Base-by-base conservation (phyloP, 1,140 invertebrate genomes). In the Aphelenchoides besseyi region DNA sequence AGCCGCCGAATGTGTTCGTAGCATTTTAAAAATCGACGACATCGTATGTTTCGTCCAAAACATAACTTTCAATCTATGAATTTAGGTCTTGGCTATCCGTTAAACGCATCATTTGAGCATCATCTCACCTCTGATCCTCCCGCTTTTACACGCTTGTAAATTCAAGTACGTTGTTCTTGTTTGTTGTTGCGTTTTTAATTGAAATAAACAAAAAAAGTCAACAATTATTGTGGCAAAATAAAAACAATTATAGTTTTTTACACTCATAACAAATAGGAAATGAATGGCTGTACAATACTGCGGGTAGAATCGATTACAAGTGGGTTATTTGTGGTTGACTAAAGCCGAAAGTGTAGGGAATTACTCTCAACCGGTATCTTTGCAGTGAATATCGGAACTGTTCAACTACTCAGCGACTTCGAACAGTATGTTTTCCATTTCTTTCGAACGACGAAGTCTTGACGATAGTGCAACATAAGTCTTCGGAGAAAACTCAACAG, bases 1-100 rank as follows among this genome's bases (percentile, higher is more conserved):
- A 71, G 92, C 97, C 73, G 91, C 95, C 0, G 97, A 99, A 88
- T 97, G 94, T 66, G 94, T 98, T 66, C 89, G 95, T 68, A 93
- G 92, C 75, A 97, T 99, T 87, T 88, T 99, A 70, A 99, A 99
- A 87, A 98, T 99, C 82, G 97, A 99, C 87, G 97, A 99, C 87
- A 97, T 99, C 86, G 89, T 90, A 74, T 85, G 79, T 76, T 3
- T 18, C 33, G 2, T 26, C 9, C n/a, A 26, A 2, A 18, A 0
- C 1, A n/a, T 53, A 55, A 55, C 16, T 26, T 63, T 63, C 3
- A 63, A 8, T 63, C 8, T 3, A 2, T 59, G 9, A 26, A 26
- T 72, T 72, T 73, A 72, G 71, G 71, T 72, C 23, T 33, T 72
- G 68, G 71, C 71, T n/a, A 61, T 72, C 30, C 71, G 71, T 54